These are phyloP conservation scores for Nomia melanderi DNA, from an alignment of 1,140 invertebrate genomes.

Conservation along the genomic window DNA sequence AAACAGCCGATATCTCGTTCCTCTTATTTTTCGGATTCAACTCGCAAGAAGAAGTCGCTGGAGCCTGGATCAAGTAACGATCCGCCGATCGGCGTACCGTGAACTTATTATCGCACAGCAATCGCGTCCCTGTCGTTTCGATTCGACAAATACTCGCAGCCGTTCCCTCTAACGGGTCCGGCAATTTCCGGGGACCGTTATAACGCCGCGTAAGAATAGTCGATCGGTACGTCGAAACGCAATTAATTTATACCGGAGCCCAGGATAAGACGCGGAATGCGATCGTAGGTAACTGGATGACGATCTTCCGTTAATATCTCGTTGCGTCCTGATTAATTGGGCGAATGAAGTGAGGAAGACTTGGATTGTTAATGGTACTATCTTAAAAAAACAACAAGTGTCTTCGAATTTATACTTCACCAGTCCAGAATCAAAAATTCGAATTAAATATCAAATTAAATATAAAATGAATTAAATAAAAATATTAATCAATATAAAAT, in stretches of 20 bases:
- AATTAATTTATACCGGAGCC: conserved; percentile 31
- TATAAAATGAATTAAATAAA: no score
- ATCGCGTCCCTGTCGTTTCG: conserved; percentile 9
- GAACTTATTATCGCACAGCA: conserved; percentile 25
- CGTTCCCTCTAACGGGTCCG: conserved; percentile 30
- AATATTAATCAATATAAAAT: no score
- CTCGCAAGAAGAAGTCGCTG: conserved; percentile 5
- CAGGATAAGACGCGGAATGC: conserved; percentile 5
- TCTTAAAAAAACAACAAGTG: no score
- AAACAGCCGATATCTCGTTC: neutral
- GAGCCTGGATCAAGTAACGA: conserved; percentile 1
- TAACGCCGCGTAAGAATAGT: conserved; percentile 18
- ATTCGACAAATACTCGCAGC: conserved; percentile 20
- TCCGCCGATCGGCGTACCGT: conserved; percentile 24
- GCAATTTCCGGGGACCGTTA: conserved; percentile 39
- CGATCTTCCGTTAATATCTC: neutral
- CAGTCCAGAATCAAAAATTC: no score
- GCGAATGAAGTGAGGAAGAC: neutral
- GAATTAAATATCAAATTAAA: no score
- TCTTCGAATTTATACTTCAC: no score
- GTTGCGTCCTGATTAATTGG: neutral
- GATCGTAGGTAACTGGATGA: neutral
- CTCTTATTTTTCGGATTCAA: conserved; percentile 5
- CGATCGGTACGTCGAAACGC: conserved; percentile 27
- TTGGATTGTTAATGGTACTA: no score